These are phyloP conservation scores for Trogon melanurus DNA, from an alignment of 2,113 vertebrate genomes.

Conservation along the genomic window DNA sequence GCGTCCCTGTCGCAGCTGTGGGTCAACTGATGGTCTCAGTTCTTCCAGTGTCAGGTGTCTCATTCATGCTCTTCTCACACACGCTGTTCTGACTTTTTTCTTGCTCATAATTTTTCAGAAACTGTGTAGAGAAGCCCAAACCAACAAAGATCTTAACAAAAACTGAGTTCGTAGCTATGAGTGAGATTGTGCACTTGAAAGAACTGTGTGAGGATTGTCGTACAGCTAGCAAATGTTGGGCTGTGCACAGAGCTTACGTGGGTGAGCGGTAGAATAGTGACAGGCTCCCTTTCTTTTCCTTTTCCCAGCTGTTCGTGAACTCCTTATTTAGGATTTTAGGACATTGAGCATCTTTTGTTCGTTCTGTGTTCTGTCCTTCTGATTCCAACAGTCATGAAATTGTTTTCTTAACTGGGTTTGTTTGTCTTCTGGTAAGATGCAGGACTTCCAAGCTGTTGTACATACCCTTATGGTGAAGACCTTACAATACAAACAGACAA, in stretches of 20 bases:
- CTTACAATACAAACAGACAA: background rate
- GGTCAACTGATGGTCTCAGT: background rate
- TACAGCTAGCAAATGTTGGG: background rate
- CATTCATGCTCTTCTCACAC: background rate
- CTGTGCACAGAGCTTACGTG: accelerated
- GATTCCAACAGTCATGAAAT: background rate
- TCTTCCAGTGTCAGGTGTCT: background rate
- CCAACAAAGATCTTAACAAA: background rate
- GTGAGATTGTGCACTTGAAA: background rate
- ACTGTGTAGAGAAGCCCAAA: background rate
- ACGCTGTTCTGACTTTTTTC: background rate
- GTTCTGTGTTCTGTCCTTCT: background rate
- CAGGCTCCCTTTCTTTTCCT: background rate
- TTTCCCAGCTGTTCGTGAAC: background rate
- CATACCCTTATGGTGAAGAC: background rate
- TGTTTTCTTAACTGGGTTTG: accelerated
- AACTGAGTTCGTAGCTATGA: background rate
- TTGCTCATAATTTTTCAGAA: background rate
- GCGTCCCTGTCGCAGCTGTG: accelerated
- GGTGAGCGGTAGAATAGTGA: background rate
- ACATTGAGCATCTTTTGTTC: background rate
- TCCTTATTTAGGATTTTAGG: background rate
- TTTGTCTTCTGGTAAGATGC: background rate
- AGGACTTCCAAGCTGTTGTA: background rate
- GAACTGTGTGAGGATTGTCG: background rate